These are phyloP conservation scores for Peromyscus nudipes DNA, from an alignment of 2,797 vertebrate species.

Conservation along the genomic window DNA sequence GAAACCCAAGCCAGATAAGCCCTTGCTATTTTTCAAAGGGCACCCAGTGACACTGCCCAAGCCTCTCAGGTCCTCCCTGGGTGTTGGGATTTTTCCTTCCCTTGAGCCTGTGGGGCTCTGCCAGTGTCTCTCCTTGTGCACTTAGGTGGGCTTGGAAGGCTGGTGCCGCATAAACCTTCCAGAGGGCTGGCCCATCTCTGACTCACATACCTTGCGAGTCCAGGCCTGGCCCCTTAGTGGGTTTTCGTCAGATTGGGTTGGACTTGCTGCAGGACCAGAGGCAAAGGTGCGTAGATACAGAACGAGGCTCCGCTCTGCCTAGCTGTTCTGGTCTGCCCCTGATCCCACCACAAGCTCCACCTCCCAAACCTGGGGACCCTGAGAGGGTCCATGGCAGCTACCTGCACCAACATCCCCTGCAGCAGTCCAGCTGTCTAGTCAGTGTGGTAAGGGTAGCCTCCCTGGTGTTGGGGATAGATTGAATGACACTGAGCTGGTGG, in stretches of 20 bases:
- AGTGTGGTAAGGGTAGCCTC: neutral
- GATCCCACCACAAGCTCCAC: rapidly evolving
- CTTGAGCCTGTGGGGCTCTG: neutral
- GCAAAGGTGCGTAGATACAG: neutral
- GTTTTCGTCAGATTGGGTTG: neutral
- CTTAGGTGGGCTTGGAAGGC: neutral
- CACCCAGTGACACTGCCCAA: too few species aligned
- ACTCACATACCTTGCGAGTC: neutral
- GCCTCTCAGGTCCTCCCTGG: neutral
- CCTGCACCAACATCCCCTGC: neutral
- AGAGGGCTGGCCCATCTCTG: neutral
- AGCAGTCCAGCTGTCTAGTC: neutral
- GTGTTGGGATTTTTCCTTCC: neutral
- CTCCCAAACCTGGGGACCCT: neutral
- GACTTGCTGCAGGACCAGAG: neutral
- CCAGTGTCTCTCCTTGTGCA: neutral
- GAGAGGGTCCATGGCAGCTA: neutral
- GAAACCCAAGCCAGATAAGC: neutral
- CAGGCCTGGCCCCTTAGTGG: neutral
- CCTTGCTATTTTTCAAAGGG: neutral
- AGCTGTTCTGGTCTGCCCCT: rapidly evolving
- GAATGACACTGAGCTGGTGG: neutral
- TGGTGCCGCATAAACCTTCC: neutral
- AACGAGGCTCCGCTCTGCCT: neutral
- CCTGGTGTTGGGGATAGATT: neutral